A percentile compares a stretch with the other conserved stretches of the same genome.
phyloP scores from a whole-genome alignment of 1,140 invertebrate genomes.

The Lethrus apterus region DNA sequence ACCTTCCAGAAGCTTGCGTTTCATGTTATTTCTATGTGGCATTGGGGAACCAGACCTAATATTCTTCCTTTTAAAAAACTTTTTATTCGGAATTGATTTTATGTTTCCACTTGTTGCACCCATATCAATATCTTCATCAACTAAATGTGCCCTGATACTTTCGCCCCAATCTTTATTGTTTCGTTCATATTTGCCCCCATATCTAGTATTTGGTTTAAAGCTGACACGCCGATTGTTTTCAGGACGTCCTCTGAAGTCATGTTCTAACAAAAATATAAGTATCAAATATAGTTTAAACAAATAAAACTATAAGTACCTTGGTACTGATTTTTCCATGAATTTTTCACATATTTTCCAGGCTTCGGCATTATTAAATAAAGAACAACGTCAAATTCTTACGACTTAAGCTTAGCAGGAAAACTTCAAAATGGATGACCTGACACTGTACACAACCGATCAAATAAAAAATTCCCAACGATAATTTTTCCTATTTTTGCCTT shows the following conservation, averaged over 20 bases:
- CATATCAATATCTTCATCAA: slow-evolving; percentile 55
- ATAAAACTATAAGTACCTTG: slow-evolving; percentile 7
- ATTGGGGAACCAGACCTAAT: slow-evolving; percentile 41
- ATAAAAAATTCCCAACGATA: too few relatives aligned
- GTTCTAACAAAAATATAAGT: slow-evolving; percentile 6
- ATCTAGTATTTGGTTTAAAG: slow-evolving; percentile 35
- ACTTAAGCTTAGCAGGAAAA: too few relatives aligned
- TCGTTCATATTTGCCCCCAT: slow-evolving; percentile 42
- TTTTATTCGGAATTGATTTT: slow-evolving; percentile 39
- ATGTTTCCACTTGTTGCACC: slow-evolving; percentile 24
- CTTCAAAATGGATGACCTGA: too few relatives aligned
- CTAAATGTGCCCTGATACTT: slow-evolving; percentile 38
- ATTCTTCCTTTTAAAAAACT: slow-evolving; percentile 18
- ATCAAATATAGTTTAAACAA: not conserved
- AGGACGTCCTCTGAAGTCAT: not conserved
- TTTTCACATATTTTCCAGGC: slow-evolving; percentile 4
- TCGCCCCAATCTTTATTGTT: slow-evolving; percentile 42
- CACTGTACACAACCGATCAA: too few relatives aligned
- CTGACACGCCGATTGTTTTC: slow-evolving; percentile 43
- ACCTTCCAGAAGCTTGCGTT: slow-evolving; percentile 43
- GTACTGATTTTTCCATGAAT: slow-evolving; percentile 17
- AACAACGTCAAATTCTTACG: too few relatives aligned
- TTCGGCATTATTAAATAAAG: slow-evolving; percentile 15
- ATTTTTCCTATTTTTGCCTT: too few relatives aligned
- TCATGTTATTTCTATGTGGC: slow-evolving; percentile 34